Conservation (phyloP, 2,113 vertebrate genomes). For the Pelvicachromis taeniatus region DNA sequence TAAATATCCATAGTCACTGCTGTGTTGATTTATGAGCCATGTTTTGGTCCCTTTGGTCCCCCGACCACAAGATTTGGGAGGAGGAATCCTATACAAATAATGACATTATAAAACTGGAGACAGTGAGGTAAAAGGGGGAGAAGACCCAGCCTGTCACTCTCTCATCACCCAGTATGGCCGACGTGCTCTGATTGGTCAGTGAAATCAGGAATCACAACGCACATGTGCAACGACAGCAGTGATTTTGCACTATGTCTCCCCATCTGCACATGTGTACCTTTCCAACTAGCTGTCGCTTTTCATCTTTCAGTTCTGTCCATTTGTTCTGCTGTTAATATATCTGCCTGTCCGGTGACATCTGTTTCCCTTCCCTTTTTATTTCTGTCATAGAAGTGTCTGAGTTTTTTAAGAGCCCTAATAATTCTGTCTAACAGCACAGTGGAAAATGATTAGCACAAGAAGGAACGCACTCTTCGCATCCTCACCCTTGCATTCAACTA, state of each 20-base stretch:
- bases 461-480: not conserved
- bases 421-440: slow-evolving; percentile 14
- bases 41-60: slow-evolving; percentile 66
- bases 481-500: not conserved
- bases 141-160: slow-evolving; percentile 39
- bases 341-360: slow-evolving; percentile 4
- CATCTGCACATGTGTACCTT: not conserved
- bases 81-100: slow-evolving; percentile 63
- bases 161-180: slow-evolving; percentile 5
- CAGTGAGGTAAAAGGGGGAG: slow-evolving; percentile 8
- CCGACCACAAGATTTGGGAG: slow-evolving; percentile 64
- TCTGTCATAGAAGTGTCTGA: slow-evolving; percentile 7
- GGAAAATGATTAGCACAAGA: slow-evolving; percentile 30
- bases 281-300: not conserved
- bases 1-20: slow-evolving; percentile 66
- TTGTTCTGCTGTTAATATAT: not conserved
- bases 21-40: slow-evolving; percentile 71
- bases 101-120: slow-evolving; percentile 62
- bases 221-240: not conserved
- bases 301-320: not conserved
- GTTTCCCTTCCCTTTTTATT: slow-evolving; percentile 3
- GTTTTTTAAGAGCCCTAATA: slow-evolving; percentile 56
- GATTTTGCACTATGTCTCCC: not conserved
- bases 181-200: slow-evolving; percentile 13
- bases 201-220: not conserved